These are phyloP conservation scores for Pterostichus madidus DNA, from an alignment of 2,888 invertebrate genomes.

Conservation along the genomic window DNA sequence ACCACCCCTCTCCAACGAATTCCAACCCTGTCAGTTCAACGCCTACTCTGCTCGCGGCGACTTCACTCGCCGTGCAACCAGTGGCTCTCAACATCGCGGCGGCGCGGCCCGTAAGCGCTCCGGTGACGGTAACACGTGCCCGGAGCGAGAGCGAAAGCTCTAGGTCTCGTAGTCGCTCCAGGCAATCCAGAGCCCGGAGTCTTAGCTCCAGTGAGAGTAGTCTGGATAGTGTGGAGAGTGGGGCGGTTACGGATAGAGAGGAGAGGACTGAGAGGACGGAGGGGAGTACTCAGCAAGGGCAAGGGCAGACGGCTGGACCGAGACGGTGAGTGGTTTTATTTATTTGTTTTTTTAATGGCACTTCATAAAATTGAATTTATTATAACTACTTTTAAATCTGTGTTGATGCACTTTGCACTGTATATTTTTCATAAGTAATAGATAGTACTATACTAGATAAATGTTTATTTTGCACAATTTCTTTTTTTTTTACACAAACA, in stretches of 20 bases:
- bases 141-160: constrained; percentile 65
- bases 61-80: constrained; percentile 74
- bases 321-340: constrained; percentile 2
- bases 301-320: neutral
- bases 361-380: too few relatives aligned
- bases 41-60: constrained; percentile 70
- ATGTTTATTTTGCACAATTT: too few relatives aligned
- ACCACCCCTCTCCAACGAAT: neutral
- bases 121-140: constrained; percentile 71
- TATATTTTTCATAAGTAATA: too few relatives aligned
- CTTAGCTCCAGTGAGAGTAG: constrained; percentile 76
- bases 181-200: constrained; percentile 74
- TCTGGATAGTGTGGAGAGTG: constrained; percentile 71
- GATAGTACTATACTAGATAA: too few relatives aligned
- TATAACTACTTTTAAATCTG: too few relatives aligned
- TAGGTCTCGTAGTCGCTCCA: constrained; percentile 72
- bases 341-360: neutral
- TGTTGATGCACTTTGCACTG: too few relatives aligned
- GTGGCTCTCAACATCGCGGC: constrained; percentile 71
- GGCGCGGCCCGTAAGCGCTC: constrained; percentile 75
- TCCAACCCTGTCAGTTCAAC: constrained; percentile 54
- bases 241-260: neutral
- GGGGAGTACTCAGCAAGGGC: too few relatives aligned
- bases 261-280: neutral
- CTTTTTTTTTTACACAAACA: too few relatives aligned